Base-by-base conservation (phyloP, 2,797 vertebrate species). In the Pipistrellus pygmaeus region DNA sequence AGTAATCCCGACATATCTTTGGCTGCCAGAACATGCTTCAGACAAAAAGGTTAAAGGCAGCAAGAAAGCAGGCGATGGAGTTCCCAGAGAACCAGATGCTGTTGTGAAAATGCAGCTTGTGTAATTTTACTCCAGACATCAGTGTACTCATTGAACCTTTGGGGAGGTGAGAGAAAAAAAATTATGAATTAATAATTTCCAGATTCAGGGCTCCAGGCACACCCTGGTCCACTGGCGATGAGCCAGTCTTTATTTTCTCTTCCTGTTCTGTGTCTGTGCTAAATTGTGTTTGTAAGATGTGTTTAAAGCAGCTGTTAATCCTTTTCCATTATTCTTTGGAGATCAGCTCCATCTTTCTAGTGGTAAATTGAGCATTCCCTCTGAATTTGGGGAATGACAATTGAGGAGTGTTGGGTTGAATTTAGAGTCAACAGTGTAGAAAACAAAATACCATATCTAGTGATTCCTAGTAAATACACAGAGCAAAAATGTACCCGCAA, bases 141-240 rank as follows among this genome's bases (percentile, higher is more conserved):
- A 97, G 10, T 91, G 88, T 87, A 85, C 20, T 55, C 73, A 13
- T 90, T 88, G 76, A 96, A 94, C 91, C 94, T 98, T 97, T 97
- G 97, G 90, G 95, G 96, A 98, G 96, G 97, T 97, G 95, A 97
- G 97, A 96, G 93, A 97, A 97, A 95, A 97, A 98, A 96, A 98
- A 96, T 10, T 44, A 80, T 85, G 91, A 90, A 96, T 96, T 97
- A 96, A 97, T 95, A 95, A 97, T 96, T 97, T 97, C 96, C 96
- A 97, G 95, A 96, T 92, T 96, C 75, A 62, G 62, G 0, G 3
- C 78, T 68, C 88, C 85, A 44, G 92, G 95, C 83, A 77, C 91
- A 96, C 73, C 84, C 97, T 93, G 97, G 95, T 77, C 92, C 71
- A 12, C n/a, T 85, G 95, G 78, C 55, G 17, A 93, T 83, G 90